Conservation (phyloP, 1,140 invertebrate species). For the Cataglyphis hispanica region DNA sequence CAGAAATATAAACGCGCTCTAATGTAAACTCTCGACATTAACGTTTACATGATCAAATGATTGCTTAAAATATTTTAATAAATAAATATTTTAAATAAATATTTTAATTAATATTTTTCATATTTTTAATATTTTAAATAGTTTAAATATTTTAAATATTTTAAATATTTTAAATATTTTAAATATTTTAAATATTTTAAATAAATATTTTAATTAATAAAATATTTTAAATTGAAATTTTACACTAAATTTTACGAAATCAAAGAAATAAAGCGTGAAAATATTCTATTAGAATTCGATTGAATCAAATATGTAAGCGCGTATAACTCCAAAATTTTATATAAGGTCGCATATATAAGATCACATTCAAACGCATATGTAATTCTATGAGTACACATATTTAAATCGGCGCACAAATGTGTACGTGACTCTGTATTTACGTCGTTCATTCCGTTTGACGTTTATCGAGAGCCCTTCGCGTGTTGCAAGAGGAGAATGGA, state of each 20-base stretch:
- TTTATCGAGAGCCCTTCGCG: conserved; percentile 42
- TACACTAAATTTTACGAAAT: neutral
- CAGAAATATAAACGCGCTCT: neutral
- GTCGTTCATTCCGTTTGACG: conserved; percentile 29
- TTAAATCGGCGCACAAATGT: conserved; percentile 16
- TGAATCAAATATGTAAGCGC: conserved; percentile 5
- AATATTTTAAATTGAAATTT: neutral
- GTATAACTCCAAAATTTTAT: neutral
- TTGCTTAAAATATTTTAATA: neutral
- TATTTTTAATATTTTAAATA: too few species aligned
- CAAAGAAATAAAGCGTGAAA: neutral
- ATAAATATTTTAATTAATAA: too few species aligned
- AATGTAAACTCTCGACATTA: neutral
- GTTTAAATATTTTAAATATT: too few species aligned
- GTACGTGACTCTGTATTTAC: neutral
- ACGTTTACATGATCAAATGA: neutral
- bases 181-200: too few species aligned
- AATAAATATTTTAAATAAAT: too few species aligned
- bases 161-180: too few species aligned
- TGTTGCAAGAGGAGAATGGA: conserved; percentile 32
- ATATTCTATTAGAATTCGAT: neutral
- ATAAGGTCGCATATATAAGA: neutral
- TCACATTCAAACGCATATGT: conserved; percentile 15
- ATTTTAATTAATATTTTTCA: too few species aligned
- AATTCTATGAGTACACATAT: neutral